Conservation (phyloP, 92 coral and sea anemone species). For the Parazoanthus swiftii region DNA sequence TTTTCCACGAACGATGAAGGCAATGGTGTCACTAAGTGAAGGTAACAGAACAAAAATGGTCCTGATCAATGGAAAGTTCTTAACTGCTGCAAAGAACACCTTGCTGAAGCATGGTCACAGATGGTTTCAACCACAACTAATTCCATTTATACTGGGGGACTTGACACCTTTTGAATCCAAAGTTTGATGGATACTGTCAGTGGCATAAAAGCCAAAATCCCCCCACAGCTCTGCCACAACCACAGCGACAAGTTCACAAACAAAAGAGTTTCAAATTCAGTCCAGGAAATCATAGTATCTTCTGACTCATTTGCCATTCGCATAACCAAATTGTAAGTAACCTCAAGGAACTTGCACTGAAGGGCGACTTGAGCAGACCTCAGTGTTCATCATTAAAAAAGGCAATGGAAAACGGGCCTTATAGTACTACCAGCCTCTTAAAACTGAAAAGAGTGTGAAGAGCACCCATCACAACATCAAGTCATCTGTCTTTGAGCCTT, state of each 20-base stretch:
- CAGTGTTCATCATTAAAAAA: constrained; percentile 12
- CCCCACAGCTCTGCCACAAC: constrained; percentile 9
- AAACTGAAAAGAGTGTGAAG: constrained; percentile 20
- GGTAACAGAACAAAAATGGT: background rate
- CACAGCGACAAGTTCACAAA: background rate
- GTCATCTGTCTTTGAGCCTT: constrained; percentile 13
- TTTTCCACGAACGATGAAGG: constrained; percentile 22
- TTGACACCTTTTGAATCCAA: constrained; percentile 2
- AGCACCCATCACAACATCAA: constrained; percentile 4
- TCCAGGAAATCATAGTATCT: background rate
- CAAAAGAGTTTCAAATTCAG: too few species aligned
- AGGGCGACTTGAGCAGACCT: constrained; percentile 4
- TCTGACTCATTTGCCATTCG: background rate
- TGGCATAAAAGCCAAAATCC: constrained; percentile 21
- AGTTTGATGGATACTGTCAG: constrained; percentile 7
- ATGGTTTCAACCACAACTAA: constrained; percentile 32
- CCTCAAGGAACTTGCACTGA: constrained; percentile 26
- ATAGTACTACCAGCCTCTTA: too few species aligned
- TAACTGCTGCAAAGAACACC: constrained; percentile 17
- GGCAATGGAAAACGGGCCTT: constrained; percentile 19
- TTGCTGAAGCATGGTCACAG: constrained; percentile 25
- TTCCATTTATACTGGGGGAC: constrained; percentile 35
- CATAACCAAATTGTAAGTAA: background rate
- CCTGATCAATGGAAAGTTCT: background rate
- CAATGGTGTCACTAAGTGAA: constrained; percentile 16